phyloP scores from a whole-genome alignment of 2,113 vertebrate genomes.

The Morone saxatilis region DNA sequence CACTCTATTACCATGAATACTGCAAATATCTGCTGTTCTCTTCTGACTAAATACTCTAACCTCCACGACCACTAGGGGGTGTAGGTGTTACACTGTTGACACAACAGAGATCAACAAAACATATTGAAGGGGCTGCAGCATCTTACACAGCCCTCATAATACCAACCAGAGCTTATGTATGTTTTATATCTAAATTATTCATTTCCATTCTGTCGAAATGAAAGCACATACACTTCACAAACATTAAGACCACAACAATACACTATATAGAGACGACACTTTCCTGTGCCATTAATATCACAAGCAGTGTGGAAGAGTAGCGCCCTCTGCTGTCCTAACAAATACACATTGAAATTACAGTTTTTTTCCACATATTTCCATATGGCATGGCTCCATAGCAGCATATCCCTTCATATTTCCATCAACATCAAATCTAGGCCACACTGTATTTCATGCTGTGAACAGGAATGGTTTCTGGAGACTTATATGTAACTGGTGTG shows the following conservation, averaged over 20 bases:
- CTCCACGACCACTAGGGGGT: constrained; percentile 61
- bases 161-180: not conserved
- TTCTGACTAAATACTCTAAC: not conserved
- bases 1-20: not conserved
- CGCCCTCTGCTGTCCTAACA: constrained; percentile 33
- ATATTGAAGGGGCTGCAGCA: constrained; percentile 1
- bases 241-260: not conserved
- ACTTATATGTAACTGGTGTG: not conserved
- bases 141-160: not conserved
- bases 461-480: not conserved
- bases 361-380: constrained; percentile 2
- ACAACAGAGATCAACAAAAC: not conserved
- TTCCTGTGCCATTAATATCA: not conserved
- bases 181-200: not conserved
- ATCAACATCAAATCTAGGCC: constrained; percentile 17
- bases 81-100: constrained; percentile 40
- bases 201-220: not conserved
- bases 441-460: not conserved
- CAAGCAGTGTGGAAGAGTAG: not conserved
- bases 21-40: not conserved
- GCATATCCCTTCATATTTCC: not conserved
- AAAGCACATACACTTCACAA: not conserved
- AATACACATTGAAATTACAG: not conserved
- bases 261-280: not conserved
- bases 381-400: too few species aligned